Evolutionary conservation across 2,888 invertebrate species (phyloP), one percentile per base, ranked within the genome.

Genomic region (Sericinus montela): DNA sequence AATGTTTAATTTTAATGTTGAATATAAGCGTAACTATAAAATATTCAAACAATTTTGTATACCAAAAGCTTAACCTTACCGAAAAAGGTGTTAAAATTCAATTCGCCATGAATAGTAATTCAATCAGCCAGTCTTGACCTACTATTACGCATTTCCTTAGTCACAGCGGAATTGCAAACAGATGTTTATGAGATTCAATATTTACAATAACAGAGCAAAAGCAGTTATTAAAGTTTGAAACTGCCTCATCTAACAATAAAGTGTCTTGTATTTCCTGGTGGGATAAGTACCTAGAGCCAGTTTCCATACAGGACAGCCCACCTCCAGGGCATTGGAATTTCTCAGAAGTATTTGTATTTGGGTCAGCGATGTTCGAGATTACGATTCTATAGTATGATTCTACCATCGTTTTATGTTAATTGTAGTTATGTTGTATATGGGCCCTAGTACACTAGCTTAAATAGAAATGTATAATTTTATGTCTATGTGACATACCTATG

Each of bases 241-340:
- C 19, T n/a, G 15, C 13, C 1, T 34, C 39, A 36, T 19, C 23
- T 43, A 38, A 44, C 48, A 45, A 49, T 29, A 45, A 28, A 15
- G 36, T 45, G 11, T 44, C 15, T 47, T 28, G 15, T 41, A 35
- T 50, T 50, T 50, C 50, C 32, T 45, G 45, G 30, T 45, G 23
- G 49, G 40, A 45, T 45, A 28, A n/a, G 23, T 45, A 36, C 45
- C 45, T 14, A 35, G 25, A 45, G 45, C 50, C 36, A 41, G 50
- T 50, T 45, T 36, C 36, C 29, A 50, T 44, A 42, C 15, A 42
- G 32, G 45, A 45, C 45, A 36, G 36, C 25, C 19, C 25, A 5
- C 34, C 10, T 16, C 14, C 28, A 32, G 28, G 30, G 39, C 23
- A 11, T 13, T 11, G 14, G 25, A 19, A 34, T 49, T 30, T 34